A percentile compares a stretch with the other conserved stretches of the same genome.
Conservation (phyloP, 2,888 invertebrate species). For the Gandaritis pyraliata region DNA sequence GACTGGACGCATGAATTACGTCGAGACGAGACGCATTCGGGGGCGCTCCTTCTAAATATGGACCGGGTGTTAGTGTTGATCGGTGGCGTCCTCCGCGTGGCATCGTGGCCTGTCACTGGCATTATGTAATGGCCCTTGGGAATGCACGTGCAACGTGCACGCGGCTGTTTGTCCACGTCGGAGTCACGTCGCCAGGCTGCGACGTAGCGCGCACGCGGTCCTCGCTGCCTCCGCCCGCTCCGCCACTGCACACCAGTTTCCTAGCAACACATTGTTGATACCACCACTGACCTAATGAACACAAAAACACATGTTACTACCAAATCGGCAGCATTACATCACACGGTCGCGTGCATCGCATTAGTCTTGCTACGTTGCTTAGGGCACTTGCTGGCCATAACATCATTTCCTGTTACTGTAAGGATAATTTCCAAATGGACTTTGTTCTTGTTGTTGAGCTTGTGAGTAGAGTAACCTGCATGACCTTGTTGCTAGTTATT, state of each 20-base stretch:
- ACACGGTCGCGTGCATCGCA: slow-evolving; percentile 61
- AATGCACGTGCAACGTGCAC: slow-evolving; percentile 75
- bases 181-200: slow-evolving; percentile 58
- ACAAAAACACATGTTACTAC: slow-evolving; percentile 75
- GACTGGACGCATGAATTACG: slow-evolving; percentile 72
- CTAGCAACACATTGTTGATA: slow-evolving; percentile 84
- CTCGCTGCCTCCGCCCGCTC: slow-evolving; percentile 35
- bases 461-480: slow-evolving; percentile 35
- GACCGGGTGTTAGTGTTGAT: slow-evolving; percentile 71
- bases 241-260: slow-evolving; percentile 66
- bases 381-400: slow-evolving; percentile 62
- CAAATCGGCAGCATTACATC: slow-evolving; percentile 72
- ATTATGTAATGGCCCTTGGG: slow-evolving; percentile 77
- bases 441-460: slow-evolving; percentile 42
- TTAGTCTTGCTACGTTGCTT: slow-evolving; percentile 66
- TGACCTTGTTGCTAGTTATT: slow-evolving; percentile 37
- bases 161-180: slow-evolving; percentile 76
- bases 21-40: slow-evolving; percentile 70
- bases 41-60: slow-evolving; percentile 81
- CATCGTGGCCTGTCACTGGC: slow-evolving; percentile 59
- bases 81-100: slow-evolving; percentile 60
- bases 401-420: slow-evolving; percentile 50
- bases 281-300: slow-evolving; percentile 77
- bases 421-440: slow-evolving; percentile 40
- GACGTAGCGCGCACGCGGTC: slow-evolving; percentile 52